Base-by-base conservation (phyloP, 2,797 vertebrate species). In the Parambassis ranga region DNA sequence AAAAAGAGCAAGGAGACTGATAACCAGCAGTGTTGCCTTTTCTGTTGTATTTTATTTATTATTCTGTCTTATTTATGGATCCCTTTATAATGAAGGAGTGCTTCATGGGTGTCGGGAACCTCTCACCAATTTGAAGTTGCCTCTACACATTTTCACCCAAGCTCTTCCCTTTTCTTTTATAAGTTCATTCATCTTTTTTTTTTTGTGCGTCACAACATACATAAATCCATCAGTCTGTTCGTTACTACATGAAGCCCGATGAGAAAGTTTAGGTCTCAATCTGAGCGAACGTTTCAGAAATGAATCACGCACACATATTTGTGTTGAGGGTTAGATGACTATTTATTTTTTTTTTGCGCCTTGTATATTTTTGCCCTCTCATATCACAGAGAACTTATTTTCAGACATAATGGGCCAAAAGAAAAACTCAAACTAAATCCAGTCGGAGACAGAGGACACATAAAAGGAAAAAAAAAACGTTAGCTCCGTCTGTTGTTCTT, bases 1-100 rank as follows among this genome's bases (percentile, higher is more conserved):
- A 63, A 71, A 75, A 65, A 59, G 72, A 72, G 75, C 59, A 65
- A 72, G 81, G 74, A 70, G 72, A 82, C 77, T 73, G 87, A 87
- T 71, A 77, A 90, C 87, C 89, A 90, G 88, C 90, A 90, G 84
- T 85, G 87, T 91, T 91, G 87, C 90, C 91, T 92, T 92, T 87
- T 90, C 73, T 83, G 81, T 70, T 83, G 76, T 79, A 26, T 77
- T 81, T 87, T 84, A 80, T 80, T 84, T 84, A 87, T 87, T 56
- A 71, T 67, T 76, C 65, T 65, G 77, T 81, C 75, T 87, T 82
- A 85, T 86, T 85, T 85, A 83, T 84, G 79, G 72, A 86, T 87
- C 81, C 84, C 81, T 89, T 84, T 86, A 87, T 79, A 60, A 81
- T 33, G 83, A 82, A 77, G 59, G 65, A 71, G 72, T 75, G 81